Percentiles rank a stretch among this genome's conserved stretches.
Evolutionary conservation across 2,888 invertebrate genomes (phyloP).

Genomic region (Pollenia amentaria): DNA sequence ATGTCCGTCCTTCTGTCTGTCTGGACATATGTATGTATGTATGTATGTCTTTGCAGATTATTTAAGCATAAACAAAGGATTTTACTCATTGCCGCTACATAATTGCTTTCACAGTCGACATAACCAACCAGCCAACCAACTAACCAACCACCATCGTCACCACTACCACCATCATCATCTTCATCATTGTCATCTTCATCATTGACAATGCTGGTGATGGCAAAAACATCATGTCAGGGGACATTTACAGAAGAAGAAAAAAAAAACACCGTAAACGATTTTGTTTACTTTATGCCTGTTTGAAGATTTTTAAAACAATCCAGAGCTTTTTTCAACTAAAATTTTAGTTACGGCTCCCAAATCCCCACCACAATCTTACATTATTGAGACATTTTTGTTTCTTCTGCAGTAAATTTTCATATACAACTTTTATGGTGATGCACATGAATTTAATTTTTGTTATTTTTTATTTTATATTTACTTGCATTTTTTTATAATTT

Average conservation of each 20-base stretch:
- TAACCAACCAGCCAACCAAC: slow-evolving; percentile 20
- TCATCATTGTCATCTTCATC: slow-evolving; percentile 31
- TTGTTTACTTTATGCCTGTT: slow-evolving; percentile 42
- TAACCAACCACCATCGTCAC: not conserved
- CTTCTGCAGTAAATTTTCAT: slow-evolving; percentile 20
- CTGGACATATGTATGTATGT: slow-evolving; percentile 44
- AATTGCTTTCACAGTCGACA: slow-evolving; percentile 62
- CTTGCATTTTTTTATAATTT: slow-evolving; percentile 51
- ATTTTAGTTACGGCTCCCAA: slow-evolving; percentile 27
- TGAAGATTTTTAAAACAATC: slow-evolving; percentile 30
- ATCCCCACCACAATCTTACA: slow-evolving; percentile 24
- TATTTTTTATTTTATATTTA: slow-evolving; percentile 13
- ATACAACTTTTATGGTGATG: slow-evolving; percentile 45
- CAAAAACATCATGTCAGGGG: slow-evolving; percentile 37
- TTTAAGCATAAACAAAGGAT: slow-evolving; percentile 75
- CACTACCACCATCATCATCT: not conserved
- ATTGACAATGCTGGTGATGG: slow-evolving; percentile 35
- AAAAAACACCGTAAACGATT: slow-evolving; percentile 43
- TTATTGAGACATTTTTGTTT: slow-evolving; percentile 48
- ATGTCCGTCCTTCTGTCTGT: slow-evolving; percentile 14
- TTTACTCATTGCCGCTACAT: slow-evolving; percentile 74
- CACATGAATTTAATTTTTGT: slow-evolving; percentile 50
- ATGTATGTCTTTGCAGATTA: slow-evolving; percentile 51
- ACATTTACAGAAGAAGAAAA: slow-evolving; percentile 13
- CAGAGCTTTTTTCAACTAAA: slow-evolving; percentile 23